phyloP scores from a whole-genome alignment of 2,888 invertebrate genomes.

The Neoaliturus tenellus region DNA sequence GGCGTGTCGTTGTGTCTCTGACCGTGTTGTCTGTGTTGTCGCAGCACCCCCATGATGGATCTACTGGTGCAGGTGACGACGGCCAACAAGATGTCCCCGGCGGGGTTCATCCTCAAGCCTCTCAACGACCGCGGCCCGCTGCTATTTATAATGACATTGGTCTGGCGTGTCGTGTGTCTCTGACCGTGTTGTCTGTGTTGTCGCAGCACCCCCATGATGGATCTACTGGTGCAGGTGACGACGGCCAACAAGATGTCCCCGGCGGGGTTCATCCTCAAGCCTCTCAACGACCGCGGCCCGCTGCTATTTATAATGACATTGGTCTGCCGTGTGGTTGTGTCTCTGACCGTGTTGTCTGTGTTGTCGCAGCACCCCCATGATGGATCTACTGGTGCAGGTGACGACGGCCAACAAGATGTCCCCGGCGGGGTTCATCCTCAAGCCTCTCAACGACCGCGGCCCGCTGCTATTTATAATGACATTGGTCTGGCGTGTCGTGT shows the following conservation, averaged over 20 bases:
- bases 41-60: constrained; percentile 87
- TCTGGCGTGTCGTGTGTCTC: too few relatives aligned
- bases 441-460: constrained; percentile 78
- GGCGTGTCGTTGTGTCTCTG: too few relatives aligned
- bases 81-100: constrained; percentile 81
- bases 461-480: too few relatives aligned
- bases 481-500: too few relatives aligned
- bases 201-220: constrained; percentile 86
- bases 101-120: constrained; percentile 79
- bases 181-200: too few relatives aligned
- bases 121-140: constrained; percentile 78
- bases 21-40: too few relatives aligned
- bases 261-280: constrained; percentile 80
- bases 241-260: constrained; percentile 81
- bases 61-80: constrained; percentile 83
- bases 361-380: constrained; percentile 83
- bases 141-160: too few relatives aligned
- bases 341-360: too few relatives aligned
- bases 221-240: constrained; percentile 83
- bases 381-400: constrained; percentile 85
- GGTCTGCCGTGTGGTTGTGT: too few relatives aligned
- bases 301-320: too few relatives aligned
- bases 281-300: constrained; percentile 77
- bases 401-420: constrained; percentile 81
- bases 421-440: constrained; percentile 80